Conservation (phyloP, 2,797 vertebrate genomes). For the Aphelocoma californica region DNA sequence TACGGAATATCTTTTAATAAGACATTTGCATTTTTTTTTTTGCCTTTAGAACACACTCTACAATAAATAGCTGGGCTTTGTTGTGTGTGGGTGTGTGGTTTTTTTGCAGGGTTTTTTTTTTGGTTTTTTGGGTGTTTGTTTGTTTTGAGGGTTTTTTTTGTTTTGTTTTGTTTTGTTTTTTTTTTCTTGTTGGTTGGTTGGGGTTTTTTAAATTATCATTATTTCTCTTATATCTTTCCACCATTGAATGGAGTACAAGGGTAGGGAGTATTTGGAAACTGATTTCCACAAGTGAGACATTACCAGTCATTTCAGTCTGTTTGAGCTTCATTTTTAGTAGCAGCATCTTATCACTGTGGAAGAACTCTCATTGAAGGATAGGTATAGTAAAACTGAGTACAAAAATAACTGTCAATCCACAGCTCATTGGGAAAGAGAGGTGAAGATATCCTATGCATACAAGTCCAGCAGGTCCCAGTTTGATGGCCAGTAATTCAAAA, state of each 20-base stretch:
- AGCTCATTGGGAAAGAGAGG: background rate
- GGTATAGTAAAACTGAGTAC: background rate
- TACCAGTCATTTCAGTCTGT: background rate
- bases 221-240: background rate
- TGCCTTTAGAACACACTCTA: background rate
- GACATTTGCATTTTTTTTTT: background rate
- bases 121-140: too few relatives aligned
- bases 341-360: background rate
- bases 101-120: rapidly evolving
- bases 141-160: background rate
- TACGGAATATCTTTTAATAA: background rate
- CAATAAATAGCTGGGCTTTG: background rate
- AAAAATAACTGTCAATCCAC: background rate
- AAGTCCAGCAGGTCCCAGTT: background rate
- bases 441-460: background rate
- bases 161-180: background rate
- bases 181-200: background rate
- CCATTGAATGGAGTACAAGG: background rate
- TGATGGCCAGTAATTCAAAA: background rate
- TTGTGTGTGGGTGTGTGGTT: background rate
- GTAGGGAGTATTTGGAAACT: background rate
- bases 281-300: background rate
- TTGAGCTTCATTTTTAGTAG: background rate
- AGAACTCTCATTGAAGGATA: background rate
- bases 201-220: background rate